phyloP scores from a whole-genome alignment of 2,113 vertebrate genomes.

The Sminthopsis crassicaudata region DNA sequence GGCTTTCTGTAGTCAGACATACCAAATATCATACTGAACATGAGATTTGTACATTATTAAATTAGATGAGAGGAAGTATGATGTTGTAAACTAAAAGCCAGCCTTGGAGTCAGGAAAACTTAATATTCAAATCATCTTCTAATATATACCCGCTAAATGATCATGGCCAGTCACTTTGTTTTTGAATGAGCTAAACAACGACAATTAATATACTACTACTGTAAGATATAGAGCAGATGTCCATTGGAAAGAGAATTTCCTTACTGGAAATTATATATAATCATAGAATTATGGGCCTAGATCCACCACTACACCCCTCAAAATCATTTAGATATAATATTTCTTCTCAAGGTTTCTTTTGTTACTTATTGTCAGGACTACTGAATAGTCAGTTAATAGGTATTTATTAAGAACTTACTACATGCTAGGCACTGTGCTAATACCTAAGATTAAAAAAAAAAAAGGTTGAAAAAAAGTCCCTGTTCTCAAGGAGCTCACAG shows the following conservation, averaged over 20 bases:
- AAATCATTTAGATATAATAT: fast-evolving
- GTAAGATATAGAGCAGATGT: not conserved
- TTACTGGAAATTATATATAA: not conserved
- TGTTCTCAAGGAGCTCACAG: not conserved
- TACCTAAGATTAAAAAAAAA: not conserved
- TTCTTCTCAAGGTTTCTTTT: not conserved
- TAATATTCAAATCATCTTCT: not conserved
- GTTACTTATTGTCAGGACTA: not conserved
- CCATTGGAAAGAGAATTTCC: not conserved
- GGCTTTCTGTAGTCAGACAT: not conserved
- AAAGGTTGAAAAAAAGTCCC: not conserved
- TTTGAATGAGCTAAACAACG: not conserved
- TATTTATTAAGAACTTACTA: not conserved
- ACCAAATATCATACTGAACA: no score
- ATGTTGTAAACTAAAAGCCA: not conserved
- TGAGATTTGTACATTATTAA: not conserved
- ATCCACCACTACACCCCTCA: not conserved
- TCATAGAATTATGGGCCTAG: not conserved
- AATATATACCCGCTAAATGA: not conserved
- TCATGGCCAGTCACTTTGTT: not conserved
- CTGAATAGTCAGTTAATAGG: not conserved
- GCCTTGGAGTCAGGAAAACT: not conserved
- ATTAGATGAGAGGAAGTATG: not conserved
- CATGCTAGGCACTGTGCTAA: not conserved
- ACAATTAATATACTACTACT: not conserved